Evolutionary conservation across 2,113 vertebrate species (phyloP).

Genomic region (Pogonocichla stellata): DNA sequence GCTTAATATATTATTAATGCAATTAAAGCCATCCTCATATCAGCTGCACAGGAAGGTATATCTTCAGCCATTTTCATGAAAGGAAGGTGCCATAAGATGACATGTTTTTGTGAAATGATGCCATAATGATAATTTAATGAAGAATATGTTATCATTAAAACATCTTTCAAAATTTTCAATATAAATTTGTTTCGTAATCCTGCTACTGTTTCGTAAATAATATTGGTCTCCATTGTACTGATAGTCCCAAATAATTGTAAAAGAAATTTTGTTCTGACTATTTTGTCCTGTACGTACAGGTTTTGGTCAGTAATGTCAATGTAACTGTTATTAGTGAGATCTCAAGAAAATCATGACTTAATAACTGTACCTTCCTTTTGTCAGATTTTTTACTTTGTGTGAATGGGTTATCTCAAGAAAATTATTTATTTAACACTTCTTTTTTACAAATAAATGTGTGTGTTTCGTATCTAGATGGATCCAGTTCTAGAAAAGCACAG

Average conservation of each 20-base stretch:
- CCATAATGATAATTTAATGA: neutral
- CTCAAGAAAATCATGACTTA: neutral
- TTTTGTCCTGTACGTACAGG: neutral
- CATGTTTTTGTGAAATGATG: neutral
- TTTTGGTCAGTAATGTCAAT: neutral
- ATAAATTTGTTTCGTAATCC: neutral
- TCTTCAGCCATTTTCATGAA: neutral
- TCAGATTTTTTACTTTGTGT: neutral
- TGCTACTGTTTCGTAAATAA: neutral
- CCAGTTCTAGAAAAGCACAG: conserved; percentile 88
- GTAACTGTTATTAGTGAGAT: neutral
- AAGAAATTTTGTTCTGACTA: neutral
- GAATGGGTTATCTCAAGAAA: neutral
- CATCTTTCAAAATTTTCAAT: neutral
- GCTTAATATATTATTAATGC: neutral
- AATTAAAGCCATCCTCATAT: neutral
- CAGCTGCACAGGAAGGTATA: neutral
- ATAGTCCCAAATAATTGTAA: neutral
- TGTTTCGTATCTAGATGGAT: conserved; percentile 81
- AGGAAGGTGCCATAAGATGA: neutral
- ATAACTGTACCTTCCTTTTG: neutral
- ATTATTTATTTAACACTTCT: neutral
- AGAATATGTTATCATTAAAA: neutral
- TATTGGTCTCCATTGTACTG: neutral
- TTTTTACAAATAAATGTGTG: neutral